Evolutionary conservation across 2,113 vertebrate species (phyloP).

Genomic region (Rafetus swinhoei): DNA sequence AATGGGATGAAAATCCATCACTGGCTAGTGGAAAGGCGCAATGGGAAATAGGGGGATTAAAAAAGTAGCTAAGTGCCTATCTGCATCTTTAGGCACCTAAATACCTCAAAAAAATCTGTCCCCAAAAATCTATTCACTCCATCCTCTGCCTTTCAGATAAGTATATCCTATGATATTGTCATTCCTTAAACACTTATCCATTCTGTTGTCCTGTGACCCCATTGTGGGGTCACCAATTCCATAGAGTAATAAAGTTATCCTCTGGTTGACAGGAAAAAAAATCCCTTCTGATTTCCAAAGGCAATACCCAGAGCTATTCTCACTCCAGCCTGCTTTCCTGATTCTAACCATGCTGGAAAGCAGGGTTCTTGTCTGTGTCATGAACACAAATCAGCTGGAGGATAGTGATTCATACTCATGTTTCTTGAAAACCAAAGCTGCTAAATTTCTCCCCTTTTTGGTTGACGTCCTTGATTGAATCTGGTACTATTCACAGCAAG

Average conservation of each 20-base stretch:
- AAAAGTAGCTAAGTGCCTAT: neutral
- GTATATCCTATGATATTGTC: conserved; percentile 12
- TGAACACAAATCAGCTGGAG: neutral
- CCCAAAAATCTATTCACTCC: conserved; percentile 19
- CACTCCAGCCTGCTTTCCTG: neutral
- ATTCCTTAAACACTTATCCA: neutral
- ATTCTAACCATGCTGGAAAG: neutral
- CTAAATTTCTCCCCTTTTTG: neutral
- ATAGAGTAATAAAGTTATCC: neutral
- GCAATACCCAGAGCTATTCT: neutral
- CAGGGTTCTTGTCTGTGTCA: neutral
- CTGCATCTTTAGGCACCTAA: neutral
- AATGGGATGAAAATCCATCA: neutral
- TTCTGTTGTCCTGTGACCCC: neutral
- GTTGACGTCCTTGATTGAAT: neutral
- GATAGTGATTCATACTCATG: neutral
- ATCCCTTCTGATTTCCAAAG: neutral
- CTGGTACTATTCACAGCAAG: neutral
- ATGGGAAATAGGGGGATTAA: neutral
- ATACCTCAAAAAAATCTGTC: conserved; percentile 1
- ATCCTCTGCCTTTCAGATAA: neutral
- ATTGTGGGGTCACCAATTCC: neutral
- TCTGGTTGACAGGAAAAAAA: neutral
- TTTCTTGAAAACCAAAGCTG: neutral
- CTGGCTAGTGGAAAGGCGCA: neutral